Evolutionary conservation across 2,888 invertebrate genomes (phyloP), one percentile per base, ranked within the genome.

Genomic region (Cryptus viduatorius): DNA sequence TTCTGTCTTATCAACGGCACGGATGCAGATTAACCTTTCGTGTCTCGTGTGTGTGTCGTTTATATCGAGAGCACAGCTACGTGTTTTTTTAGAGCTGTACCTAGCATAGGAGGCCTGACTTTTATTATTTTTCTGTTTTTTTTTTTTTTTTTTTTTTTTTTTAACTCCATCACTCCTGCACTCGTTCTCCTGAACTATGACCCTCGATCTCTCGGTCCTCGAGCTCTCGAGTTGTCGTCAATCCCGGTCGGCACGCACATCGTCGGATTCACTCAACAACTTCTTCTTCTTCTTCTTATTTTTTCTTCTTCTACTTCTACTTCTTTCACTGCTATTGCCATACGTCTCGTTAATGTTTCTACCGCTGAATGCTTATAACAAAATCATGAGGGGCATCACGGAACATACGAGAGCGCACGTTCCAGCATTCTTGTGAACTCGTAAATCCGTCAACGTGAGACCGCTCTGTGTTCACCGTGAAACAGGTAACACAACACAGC

Each of bases 21-120:
- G 84, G 84, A 84, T 84, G 84, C 80, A 78, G 84, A 81, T 84
- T 84, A 81, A 84, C 61, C 79, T 81, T 77, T 69, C 71, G 78
- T 73, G 67, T 59, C 73, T 29, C 56, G 53, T 67, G 42, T 44
- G 24, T 24, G 37, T 37, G 37, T 37, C 37, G 64, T 50, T 73
- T 73, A 42, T n/a, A 14, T 73, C 53, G 24, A 10, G 4, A 50
- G 50, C 65, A 29, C 46, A 46, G 4, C 24, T 5, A 44, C 44
- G 24, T 46, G 44, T 24, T 46, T 37, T 46, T 67, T 5, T n/a
- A 29, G 56, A 42, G n/a, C 65, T 44, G 44, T 59, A 68, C 68
- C 53, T 14, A 24, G 53, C 12, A 24, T 8, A 24, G 37, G 46
- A n/a, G 56, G 16, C 7, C 19, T 75, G 37, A 29, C 5, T 37